These are phyloP conservation scores for Alauda arvensis DNA, from an alignment of 2,797 vertebrate species.

Conservation along the genomic window DNA sequence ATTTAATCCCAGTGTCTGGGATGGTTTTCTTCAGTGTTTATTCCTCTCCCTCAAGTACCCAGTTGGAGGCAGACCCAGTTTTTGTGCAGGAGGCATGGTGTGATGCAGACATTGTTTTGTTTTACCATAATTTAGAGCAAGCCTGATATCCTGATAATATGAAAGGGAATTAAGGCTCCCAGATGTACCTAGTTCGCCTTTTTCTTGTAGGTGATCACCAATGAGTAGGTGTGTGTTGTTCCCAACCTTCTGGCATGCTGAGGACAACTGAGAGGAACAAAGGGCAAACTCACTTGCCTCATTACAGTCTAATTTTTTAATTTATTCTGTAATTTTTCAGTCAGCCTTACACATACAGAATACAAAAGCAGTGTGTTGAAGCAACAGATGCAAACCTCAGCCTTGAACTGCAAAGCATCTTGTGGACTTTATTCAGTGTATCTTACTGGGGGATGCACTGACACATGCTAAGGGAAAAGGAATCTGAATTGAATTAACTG, in stretches of 20 bases:
- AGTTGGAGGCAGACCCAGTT: neutral
- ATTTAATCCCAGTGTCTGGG: neutral
- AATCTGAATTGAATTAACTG: neutral
- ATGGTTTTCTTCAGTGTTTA: neutral
- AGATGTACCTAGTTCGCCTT: neutral
- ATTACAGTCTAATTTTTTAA: neutral
- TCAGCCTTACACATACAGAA: neutral
- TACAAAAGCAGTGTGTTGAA: neutral
- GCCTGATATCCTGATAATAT: neutral
- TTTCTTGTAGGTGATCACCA: neutral
- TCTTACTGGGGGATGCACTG: neutral
- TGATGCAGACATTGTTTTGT: neutral
- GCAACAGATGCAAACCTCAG: neutral
- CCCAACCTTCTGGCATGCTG: neutral
- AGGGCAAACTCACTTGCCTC: neutral
- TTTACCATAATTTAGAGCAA: neutral
- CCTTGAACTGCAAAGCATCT: neutral
- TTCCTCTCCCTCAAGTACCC: neutral
- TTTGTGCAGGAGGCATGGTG: neutral
- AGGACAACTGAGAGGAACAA: neutral
- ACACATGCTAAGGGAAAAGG: neutral
- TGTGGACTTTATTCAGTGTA: neutral
- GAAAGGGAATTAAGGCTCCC: neutral
- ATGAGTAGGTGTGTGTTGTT: neutral
- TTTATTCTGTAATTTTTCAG: constrained; percentile 3